Evolutionary conservation across 2,113 vertebrate genomes (phyloP).

Genomic region (Heliornis fulica): DNA sequence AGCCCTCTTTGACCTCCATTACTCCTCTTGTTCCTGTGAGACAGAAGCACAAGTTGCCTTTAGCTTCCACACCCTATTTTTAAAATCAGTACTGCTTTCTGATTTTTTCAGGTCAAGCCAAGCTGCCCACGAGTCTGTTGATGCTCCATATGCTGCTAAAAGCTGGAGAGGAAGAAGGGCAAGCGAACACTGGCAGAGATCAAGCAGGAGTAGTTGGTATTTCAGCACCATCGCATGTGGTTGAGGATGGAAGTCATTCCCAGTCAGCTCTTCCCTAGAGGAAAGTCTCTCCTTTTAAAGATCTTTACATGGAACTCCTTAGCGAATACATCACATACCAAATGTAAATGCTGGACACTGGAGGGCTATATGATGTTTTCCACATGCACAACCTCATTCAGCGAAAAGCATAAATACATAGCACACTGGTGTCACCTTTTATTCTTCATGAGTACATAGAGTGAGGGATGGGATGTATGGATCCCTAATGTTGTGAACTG

Average conservation of each 20-base stretch:
- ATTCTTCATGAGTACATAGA: fast-evolving
- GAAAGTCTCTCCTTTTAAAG: not conserved
- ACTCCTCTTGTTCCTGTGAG: not conserved
- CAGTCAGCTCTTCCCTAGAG: not conserved
- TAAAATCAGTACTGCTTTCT: conserved; percentile 30
- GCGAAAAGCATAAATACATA: not conserved
- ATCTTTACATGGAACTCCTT: not conserved
- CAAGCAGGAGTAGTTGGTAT: not conserved
- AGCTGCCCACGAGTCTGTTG: conserved; percentile 12
- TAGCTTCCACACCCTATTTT: conserved; percentile 23
- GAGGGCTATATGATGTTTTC: not conserved
- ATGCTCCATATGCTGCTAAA: conserved; percentile 39
- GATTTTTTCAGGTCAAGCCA: conserved; percentile 48
- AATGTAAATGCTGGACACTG: not conserved
- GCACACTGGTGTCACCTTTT: not conserved
- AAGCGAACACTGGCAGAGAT: not conserved
- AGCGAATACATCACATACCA: not conserved
- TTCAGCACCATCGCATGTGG: not conserved
- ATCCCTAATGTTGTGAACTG: not conserved
- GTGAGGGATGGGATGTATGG: not conserved
- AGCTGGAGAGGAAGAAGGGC: conserved; percentile 22
- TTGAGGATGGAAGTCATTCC: not conserved
- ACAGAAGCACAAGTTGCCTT: not conserved
- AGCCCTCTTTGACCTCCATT: not conserved
- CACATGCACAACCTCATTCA: not conserved